A percentile compares a stretch with the other conserved stretches of the same genome.
Evolutionary conservation across 2,113 vertebrate species (phyloP).

Genomic region (Trematomus loennbergii): DNA sequence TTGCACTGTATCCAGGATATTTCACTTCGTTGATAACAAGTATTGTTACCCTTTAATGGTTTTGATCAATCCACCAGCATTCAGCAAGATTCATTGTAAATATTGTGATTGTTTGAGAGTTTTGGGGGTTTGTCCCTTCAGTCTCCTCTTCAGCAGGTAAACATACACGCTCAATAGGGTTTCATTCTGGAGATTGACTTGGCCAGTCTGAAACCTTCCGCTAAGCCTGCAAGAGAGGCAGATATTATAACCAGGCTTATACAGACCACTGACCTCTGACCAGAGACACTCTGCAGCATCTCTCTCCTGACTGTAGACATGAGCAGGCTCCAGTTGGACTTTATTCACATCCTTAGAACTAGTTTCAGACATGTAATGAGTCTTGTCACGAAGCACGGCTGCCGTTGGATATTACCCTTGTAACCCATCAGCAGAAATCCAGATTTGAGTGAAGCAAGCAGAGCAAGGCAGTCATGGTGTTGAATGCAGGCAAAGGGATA

Average conservation of each 20-base stretch:
- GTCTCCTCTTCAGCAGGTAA: too few relatives aligned
- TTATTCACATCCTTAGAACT: not conserved
- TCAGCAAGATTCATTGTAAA: too few relatives aligned
- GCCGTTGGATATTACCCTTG: not conserved
- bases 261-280: constrained; percentile 37
- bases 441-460: constrained; percentile 19
- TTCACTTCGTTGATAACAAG: not conserved
- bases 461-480: constrained; percentile 44
- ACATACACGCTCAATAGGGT: too few relatives aligned
- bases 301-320: constrained; percentile 23
- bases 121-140: too few relatives aligned
- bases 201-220: not conserved
- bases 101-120: not conserved
- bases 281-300: constrained; percentile 41
- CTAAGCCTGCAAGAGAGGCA: constrained; percentile 36
- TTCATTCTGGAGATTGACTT: too few relatives aligned
- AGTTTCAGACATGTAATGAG: constrained; percentile 1
- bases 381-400: constrained; percentile 2
- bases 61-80: not conserved
- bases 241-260: constrained; percentile 11
- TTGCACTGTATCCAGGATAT: too few relatives aligned
- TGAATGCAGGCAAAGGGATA: constrained; percentile 39
- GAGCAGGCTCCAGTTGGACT: constrained; percentile 13
- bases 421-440: not conserved
- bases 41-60: not conserved